These are phyloP conservation scores for Macroramphosus scolopax DNA, from an alignment of 2,797 vertebrate species.

Conservation along the genomic window DNA sequence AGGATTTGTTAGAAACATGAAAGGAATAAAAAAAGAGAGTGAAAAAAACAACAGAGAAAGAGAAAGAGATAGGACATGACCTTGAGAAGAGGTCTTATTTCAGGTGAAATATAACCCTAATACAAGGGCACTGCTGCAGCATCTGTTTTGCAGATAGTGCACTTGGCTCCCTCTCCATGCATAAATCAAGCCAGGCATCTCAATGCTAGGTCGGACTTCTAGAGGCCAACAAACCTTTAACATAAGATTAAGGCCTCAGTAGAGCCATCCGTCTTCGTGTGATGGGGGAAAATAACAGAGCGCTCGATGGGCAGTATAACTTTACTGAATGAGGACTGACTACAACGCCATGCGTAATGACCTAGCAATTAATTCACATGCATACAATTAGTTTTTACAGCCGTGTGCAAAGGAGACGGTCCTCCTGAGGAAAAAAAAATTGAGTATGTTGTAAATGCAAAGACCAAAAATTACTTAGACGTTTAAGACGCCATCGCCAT, in stretches of 20 bases:
- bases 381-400: conserved; percentile 10
- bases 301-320: conserved; percentile 55
- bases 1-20: conserved; percentile 20
- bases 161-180: conserved; percentile 70
- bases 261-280: conserved; percentile 66
- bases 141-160: conserved; percentile 76
- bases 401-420: not conserved
- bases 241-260: conserved; percentile 74
- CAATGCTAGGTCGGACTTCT: conserved; percentile 71
- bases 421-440: too few relatives aligned
- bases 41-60: conserved; percentile 5
- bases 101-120: conserved; percentile 62
- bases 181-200: conserved; percentile 77
- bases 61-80: conserved; percentile 49
- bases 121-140: conserved; percentile 63
- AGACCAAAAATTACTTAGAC: too few relatives aligned
- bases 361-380: conserved; percentile 39
- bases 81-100: conserved; percentile 60
- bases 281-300: conserved; percentile 65
- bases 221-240: conserved; percentile 75
- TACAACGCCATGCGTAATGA: conserved; percentile 41
- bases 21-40: conserved; percentile 47
- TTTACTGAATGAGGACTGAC: conserved; percentile 54
- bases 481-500: too few relatives aligned
- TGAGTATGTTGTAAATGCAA: too few relatives aligned